Base-by-base conservation (phyloP, 2,113 vertebrate species). In the Zeus faber region DNA sequence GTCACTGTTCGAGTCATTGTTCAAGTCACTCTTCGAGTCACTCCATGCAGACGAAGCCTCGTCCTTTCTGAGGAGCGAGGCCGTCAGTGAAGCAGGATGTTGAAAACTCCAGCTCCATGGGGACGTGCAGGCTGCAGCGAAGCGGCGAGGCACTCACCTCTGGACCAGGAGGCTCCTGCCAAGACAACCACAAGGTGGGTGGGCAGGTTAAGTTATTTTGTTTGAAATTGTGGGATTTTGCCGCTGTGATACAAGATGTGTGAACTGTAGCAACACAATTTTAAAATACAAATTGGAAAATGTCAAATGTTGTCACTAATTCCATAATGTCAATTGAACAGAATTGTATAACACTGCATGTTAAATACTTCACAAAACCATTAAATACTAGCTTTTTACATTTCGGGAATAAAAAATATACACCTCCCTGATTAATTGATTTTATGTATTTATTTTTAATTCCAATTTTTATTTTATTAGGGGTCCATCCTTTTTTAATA, bases 61-160 rank as follows among this genome's bases (percentile, higher is more conserved):
- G 58, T 62, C 62, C 69, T 62, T 70, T 76, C 39, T 65, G 57
- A n/a, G 74, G 64, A 1, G 43, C n/a, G 1, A 70, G 46, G n/a
- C 66, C 69, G 27, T 66, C 52, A 45, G 80, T 71, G 62, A 79
- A 85, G 67, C 84, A 85, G 62, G 80, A 80, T 21, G 61, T 58
- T 1, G 64, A 58, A 6, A 81, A 74, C 65, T 86, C 85, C 2
- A 84, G 59, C 54, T 88, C 88, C 74, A 85, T 63, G 58, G 86
- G 81, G 56, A 90, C 79, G 3, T 87, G 83, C 53, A 88, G 85
- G 62, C 64, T 84, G 45, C 84, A 83, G 13, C 75, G 79, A 33
- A 53, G 40, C 3, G 82, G 44, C 60, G 60, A 58, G 20, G 64
- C 41, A 0, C 67, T 76, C 61, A 18, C 54, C 7, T 55, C 49